phyloP scores from a whole-genome alignment of 64 coral and sea anemone genomes.

The Porites australiensis region DNA sequence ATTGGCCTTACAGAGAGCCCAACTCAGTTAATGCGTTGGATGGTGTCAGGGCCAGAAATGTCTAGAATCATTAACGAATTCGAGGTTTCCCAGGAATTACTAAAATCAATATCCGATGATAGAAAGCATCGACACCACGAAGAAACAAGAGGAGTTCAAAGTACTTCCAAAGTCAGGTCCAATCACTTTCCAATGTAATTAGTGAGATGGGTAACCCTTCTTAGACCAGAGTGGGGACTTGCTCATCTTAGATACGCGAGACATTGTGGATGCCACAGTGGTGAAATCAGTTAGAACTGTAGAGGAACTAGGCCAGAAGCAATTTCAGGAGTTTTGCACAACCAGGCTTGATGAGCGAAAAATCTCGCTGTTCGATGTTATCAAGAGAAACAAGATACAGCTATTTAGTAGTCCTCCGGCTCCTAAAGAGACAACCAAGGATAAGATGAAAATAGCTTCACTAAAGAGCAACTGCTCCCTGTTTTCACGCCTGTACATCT shows the following conservation, averaged over 20 bases:
- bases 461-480: slow-evolving; percentile 60
- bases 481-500: slow-evolving; percentile 57
- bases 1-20: neutral
- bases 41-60: slow-evolving; percentile 8
- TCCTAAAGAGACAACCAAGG: slow-evolving; percentile 28
- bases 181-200: neutral
- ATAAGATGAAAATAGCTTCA: slow-evolving; percentile 55
- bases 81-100: neutral
- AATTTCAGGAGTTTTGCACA: slow-evolving; percentile 35
- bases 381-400: slow-evolving; percentile 39
- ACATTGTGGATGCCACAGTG: slow-evolving; percentile 8
- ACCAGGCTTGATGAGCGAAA: slow-evolving; percentile 41
- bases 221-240: slow-evolving; percentile 36
- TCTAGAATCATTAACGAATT: slow-evolving; percentile 22
- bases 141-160: neutral
- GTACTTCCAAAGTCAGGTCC: slow-evolving; percentile 26
- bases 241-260: slow-evolving; percentile 19
- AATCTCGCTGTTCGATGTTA: slow-evolving; percentile 53
- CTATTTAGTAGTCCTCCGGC: slow-evolving; percentile 30
- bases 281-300: neutral
- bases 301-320: slow-evolving; percentile 19
- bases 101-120: too few species aligned
- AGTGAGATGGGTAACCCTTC: slow-evolving; percentile 67
- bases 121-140: slow-evolving; percentile 39
- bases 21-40: slow-evolving; percentile 24